Conservation (phyloP, 2,113 vertebrate genomes). For the Alouatta palliata region DNA sequence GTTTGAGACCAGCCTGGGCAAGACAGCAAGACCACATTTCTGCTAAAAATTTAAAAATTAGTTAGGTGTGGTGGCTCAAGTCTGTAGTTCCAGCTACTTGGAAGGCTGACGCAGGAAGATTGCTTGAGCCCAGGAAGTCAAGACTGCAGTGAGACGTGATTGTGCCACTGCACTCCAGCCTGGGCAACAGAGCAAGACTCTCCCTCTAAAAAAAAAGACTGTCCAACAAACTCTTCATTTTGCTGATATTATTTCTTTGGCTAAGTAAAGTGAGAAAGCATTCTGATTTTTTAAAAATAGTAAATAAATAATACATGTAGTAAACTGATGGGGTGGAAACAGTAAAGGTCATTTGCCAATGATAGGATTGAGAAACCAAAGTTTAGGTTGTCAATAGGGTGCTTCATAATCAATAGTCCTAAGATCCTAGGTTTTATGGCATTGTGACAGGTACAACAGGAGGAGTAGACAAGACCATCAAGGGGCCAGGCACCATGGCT, state of each 20-base stretch:
- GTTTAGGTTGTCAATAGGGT: not conserved
- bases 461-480: not conserved
- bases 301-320: not conserved
- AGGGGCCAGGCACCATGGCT: not conserved
- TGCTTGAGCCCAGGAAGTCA: too few relatives aligned
- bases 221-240: not conserved
- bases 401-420: not conserved
- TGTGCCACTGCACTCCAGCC: too few relatives aligned
- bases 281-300: not conserved
- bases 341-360: not conserved
- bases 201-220: not conserved
- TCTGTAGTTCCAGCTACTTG: too few relatives aligned
- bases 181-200: too few relatives aligned
- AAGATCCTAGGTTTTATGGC: not conserved
- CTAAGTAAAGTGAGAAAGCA: not conserved
- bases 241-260: not conserved
- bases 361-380: not conserved
- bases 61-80: too few relatives aligned
- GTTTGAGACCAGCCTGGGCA: too few relatives aligned
- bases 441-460: not conserved
- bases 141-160: too few relatives aligned
- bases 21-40: too few relatives aligned
- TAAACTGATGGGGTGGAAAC: not conserved
- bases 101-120: too few relatives aligned
- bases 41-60: too few relatives aligned